A percentile compares a stretch with the other conserved stretches of the same genome.
Conservation (phyloP, 1,140 invertebrate species). For the Riptortus pedestris region DNA sequence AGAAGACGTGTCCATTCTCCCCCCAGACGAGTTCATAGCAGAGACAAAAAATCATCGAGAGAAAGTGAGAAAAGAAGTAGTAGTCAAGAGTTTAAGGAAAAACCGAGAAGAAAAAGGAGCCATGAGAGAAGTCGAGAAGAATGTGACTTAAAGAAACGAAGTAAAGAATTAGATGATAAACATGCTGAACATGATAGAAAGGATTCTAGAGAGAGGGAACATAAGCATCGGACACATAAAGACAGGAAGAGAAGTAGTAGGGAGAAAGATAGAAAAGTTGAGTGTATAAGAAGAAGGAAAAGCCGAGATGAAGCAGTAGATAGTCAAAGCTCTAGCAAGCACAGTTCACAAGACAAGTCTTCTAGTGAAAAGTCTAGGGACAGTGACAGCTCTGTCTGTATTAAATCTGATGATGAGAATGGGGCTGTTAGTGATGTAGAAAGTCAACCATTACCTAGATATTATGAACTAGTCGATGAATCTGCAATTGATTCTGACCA, state of each 20-base stretch:
- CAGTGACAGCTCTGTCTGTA: background rate
- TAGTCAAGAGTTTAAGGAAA: background rate
- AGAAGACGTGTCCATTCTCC: slow-evolving; percentile 5
- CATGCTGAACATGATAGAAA: too few relatives aligned
- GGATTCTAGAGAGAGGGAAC: background rate
- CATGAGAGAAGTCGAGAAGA: background rate
- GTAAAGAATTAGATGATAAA: background rate
- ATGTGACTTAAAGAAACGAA: background rate
- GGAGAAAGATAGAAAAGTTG: background rate
- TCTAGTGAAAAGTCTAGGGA: background rate
- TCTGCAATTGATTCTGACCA: background rate
- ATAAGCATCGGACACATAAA: background rate
- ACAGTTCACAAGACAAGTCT: background rate
- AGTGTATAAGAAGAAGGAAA: background rate
- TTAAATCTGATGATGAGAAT: slow-evolving; percentile 8
- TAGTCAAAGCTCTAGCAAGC: too few relatives aligned
- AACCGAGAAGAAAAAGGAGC: background rate
- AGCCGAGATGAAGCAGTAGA: background rate
- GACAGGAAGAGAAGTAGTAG: background rate
- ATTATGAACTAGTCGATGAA: slow-evolving; percentile 5
- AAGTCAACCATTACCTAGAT: background rate
- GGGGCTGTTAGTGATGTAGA: background rate
- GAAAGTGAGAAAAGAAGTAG: background rate
- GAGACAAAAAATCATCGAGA: slow-evolving; percentile 17
- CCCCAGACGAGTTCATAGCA: background rate